A percentile compares a stretch with the other conserved stretches of the same genome.
Evolutionary conservation across 2,888 invertebrate species (phyloP).

Genomic region (Synanthedon tipuliformis): DNA sequence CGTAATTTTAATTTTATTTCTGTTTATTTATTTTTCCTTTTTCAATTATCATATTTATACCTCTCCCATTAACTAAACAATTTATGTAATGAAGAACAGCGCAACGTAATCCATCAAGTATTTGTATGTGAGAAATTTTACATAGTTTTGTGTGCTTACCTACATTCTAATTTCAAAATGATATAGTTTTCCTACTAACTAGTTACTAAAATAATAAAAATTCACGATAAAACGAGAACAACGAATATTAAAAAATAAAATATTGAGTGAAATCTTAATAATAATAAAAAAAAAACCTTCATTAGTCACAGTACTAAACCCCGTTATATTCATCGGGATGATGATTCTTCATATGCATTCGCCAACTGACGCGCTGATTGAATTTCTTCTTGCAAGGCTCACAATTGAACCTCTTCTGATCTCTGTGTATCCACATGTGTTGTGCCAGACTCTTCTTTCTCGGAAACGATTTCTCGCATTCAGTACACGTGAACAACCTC

Average conservation of each 20-base stretch:
- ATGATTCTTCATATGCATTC: constrained; percentile 50
- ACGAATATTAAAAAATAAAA: not conserved
- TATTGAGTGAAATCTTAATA: not conserved
- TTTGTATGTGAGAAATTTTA: too few relatives aligned
- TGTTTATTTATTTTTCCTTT: too few relatives aligned
- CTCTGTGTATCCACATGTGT: constrained; percentile 60
- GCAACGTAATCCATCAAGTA: too few relatives aligned
- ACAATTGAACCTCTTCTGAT: constrained; percentile 49
- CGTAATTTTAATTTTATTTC: too few relatives aligned
- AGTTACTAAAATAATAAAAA: too few relatives aligned
- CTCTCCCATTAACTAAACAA: too few relatives aligned
- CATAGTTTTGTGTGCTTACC: too few relatives aligned
- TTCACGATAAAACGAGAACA: too few relatives aligned
- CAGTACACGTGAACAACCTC: constrained; percentile 56
- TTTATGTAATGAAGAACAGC: too few relatives aligned
- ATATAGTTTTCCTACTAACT: too few relatives aligned
- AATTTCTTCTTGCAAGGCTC: constrained; percentile 50
- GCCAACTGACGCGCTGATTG: constrained; percentile 57
- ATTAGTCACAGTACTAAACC: not conserved
- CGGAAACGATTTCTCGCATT: constrained; percentile 55
- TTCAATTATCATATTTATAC: too few relatives aligned
- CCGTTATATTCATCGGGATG: constrained; percentile 29
- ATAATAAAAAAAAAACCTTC: not conserved
- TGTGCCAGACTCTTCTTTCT: constrained; percentile 49
- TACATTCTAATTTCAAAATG: too few relatives aligned